Evolutionary conservation across 2,113 vertebrate genomes (phyloP), one percentile per base, ranked within the genome.

Genomic region (Halcyon senegalensis): DNA sequence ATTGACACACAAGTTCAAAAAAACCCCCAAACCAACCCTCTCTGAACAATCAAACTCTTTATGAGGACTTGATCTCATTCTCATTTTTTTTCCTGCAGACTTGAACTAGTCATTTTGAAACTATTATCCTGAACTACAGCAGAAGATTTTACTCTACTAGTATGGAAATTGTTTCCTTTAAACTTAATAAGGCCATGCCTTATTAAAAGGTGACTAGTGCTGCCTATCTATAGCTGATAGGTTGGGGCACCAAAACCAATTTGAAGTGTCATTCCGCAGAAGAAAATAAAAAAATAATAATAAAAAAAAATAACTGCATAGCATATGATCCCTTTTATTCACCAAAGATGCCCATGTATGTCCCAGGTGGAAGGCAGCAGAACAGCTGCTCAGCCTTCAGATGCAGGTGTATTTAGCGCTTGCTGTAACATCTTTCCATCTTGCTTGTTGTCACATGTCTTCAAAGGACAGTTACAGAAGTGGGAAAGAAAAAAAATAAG

Each of bases 271-370:
- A 56, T 64, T 84, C 50, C 35, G 74, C 24, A 70, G 18, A 79
- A 77, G 5, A 20, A 43, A 50, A 69, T 12, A 48, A 7, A 74
- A 51, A 73, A 41, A 64, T 31, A 63, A 64, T 14, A 28, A 74
- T 43, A 35, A 17, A 20, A 7, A 39, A 66, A 67, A 59, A 11
- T 3, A 46, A 24, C 48, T 48, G 93, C 80, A 92, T 72, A 68
- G 87, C 67, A 82, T 23, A 18, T 68, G 62, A 95, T 89, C 86
- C 83, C 60, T 93, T 95, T 89, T 92, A 92, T 87, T 96, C 62
- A 89, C 53, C 28, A 64, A 75, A 89, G 58, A 46, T 68, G 80
- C 67, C 53, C 28, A 11, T 10, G n/a, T 56, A 56, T 76, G 75
- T 66, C 46, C 88, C 41, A 92, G 27, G 48, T 78, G 70, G 86